Base-by-base conservation (phyloP, 2,888 invertebrate genomes). In the Formica aserva region DNA sequence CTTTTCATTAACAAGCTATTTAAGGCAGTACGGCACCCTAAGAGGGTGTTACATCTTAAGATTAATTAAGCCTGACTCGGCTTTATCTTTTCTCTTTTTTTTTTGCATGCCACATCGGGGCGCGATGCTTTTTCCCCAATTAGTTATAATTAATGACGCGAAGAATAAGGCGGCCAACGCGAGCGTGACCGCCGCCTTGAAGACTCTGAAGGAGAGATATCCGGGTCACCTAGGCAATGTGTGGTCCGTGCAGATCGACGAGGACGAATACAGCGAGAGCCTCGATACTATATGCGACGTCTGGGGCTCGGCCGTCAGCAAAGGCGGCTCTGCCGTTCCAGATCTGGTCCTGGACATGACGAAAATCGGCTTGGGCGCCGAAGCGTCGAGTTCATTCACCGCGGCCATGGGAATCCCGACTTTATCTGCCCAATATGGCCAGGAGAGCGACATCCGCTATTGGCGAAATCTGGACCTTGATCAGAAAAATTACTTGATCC, bases 341-440 rank as follows among this genome's bases (percentile, higher is more conserved):
- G 97, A 98, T 94, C 95, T 98, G 18, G 96, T 98, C 8, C 95
- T 98, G 87, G 98, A 98, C 94, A 97, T 97, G 29, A 98, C 98
- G 0, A 97, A 97, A 95, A 96, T 97, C 5, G 98, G 98, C 3
- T 95, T 97, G 48, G 97, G 97, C 22, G 98, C 98, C 0, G 98
- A 98, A 95, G 97, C 97, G 0, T 97, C 98, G 3, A 98, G 98
- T 94, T 97, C 98, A 0, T 97, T 98, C 93, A 97, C 97, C 3
- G 96, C 97, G 26, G 97, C 98, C 0, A 94, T 98, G 81, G 97
- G 96, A 0, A 93, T 98, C 88, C 98, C 98, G 0, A 98, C 98
- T 1, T 96, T 98, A 66, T 97, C 97, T 83, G 97, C 97, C 0
- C 98, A 98, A 9, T 98, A 97, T 92, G 98, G 98, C 0, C 98